These are phyloP conservation scores for Anastatus disparis DNA, from an alignment of 1,140 invertebrate genomes.

Conservation along the genomic window DNA sequence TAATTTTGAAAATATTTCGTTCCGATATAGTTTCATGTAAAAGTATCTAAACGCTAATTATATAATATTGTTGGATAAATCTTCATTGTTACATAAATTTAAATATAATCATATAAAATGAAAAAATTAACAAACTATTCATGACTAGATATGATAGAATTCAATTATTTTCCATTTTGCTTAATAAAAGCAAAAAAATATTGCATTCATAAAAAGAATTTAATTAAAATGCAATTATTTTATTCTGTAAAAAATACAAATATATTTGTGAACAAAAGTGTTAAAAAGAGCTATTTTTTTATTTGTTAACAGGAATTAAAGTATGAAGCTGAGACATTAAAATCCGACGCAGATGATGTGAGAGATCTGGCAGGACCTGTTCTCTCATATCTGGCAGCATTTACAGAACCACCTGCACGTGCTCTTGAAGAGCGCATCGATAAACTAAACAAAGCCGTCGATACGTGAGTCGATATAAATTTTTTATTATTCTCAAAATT, in stretches of 20 bases:
- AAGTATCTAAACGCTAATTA: too few species aligned
- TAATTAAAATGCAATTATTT: too few species aligned
- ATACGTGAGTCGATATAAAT: constrained; percentile 72
- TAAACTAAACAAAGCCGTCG: constrained; percentile 69
- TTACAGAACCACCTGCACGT: constrained; percentile 69
- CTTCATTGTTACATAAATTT: too few species aligned
- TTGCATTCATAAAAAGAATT: neutral
- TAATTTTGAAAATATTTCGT: too few species aligned
- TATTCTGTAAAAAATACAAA: too few species aligned
- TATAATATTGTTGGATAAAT: too few species aligned
- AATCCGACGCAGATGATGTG: constrained; percentile 64
- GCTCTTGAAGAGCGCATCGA: constrained; percentile 70
- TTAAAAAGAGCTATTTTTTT: constrained; percentile 12
- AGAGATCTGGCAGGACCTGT: constrained; percentile 67
- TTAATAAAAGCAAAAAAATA: neutral
- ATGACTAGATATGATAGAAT: too few species aligned
- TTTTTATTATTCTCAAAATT: constrained; percentile 2
- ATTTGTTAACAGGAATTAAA: constrained; percentile 70
- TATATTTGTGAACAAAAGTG: too few species aligned
- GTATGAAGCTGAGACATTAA: constrained; percentile 70
- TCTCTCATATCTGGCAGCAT: constrained; percentile 70
- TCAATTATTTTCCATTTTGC: neutral
- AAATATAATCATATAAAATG: too few species aligned
- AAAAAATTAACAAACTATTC: too few species aligned
- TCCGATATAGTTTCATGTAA: too few species aligned